Conservation (phyloP, 2,113 vertebrate genomes). For the Saccopteryx bilineata region DNA sequence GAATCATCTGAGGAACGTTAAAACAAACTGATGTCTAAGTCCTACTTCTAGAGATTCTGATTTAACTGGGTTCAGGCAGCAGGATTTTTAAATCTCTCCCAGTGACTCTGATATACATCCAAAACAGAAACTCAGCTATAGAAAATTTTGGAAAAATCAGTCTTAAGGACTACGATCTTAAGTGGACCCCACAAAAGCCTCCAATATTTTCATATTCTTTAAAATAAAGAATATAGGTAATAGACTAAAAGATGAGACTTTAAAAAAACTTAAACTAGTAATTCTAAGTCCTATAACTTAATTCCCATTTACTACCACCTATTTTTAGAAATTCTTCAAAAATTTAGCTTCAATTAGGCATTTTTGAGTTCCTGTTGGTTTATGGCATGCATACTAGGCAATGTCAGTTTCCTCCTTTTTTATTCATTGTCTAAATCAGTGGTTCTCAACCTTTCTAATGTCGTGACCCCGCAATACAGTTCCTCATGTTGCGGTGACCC, state of each 20-base stretch:
- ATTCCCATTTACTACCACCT: neutral
- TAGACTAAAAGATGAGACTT: neutral
- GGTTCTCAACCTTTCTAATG: no score
- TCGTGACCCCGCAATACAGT: no score
- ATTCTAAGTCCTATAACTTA: neutral
- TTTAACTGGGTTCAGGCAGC: neutral
- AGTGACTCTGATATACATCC: neutral
- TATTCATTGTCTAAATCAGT: neutral
- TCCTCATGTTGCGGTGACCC: no score
- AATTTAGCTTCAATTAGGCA: neutral
- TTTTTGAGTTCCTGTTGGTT: neutral
- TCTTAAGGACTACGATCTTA: neutral
- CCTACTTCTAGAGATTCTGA: neutral
- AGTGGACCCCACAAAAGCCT: neutral
- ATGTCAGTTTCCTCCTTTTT: neutral
- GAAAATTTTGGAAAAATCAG: neutral
- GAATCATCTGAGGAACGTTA: neutral
- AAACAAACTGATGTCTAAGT: neutral
- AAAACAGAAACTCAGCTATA: neutral
- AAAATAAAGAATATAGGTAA: constrained; percentile 5
- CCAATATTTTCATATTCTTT: neutral
- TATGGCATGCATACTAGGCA: neutral
- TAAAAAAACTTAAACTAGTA: neutral
- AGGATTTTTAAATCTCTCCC: neutral
- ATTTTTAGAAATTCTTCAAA: neutral